These are phyloP conservation scores for Macheiramphus alcinus DNA, from an alignment of 2,113 vertebrate species.

Conservation along the genomic window DNA sequence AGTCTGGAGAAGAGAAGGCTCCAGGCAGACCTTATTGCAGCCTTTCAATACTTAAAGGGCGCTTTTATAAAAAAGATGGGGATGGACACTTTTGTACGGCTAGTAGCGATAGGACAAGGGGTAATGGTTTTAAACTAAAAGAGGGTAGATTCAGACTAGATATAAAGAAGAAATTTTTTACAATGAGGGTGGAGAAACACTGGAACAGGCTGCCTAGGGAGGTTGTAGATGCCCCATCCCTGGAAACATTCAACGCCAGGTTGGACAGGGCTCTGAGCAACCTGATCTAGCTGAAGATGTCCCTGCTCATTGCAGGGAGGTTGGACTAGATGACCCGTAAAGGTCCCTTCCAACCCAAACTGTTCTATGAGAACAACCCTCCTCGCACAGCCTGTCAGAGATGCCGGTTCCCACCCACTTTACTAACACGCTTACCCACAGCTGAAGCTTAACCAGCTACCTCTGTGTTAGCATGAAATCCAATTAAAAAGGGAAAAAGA, in stretches of 20 bases:
- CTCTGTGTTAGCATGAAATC: not conserved
- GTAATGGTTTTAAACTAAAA: not conserved
- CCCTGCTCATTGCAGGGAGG: not conserved
- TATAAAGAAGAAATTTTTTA: not conserved
- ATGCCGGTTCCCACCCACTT: not conserved
- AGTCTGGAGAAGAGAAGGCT: not conserved
- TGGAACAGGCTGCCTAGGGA: not conserved
- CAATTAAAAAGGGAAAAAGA: not conserved
- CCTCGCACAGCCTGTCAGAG: rapidly evolving
- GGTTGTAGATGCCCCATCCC: too few relatives aligned
- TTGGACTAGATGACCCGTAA: not conserved
- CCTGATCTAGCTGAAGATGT: not conserved
- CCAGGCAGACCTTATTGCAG: rapidly evolving
- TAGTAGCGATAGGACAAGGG: not conserved
- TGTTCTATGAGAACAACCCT: not conserved
- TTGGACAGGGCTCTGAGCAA: not conserved
- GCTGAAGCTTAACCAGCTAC: not conserved
- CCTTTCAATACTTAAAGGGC: not conserved
- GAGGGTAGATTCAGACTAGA: not conserved
- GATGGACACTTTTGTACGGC: not conserved
- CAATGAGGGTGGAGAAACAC: too few relatives aligned
- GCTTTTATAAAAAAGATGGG: not conserved
- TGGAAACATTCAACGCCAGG: not conserved
- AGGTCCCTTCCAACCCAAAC: not conserved
- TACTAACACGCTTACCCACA: not conserved